Evolutionary conservation across 2,797 vertebrate species (phyloP), one percentile per base, ranked within the genome.

Genomic region (Furcifer pardalis): DNA sequence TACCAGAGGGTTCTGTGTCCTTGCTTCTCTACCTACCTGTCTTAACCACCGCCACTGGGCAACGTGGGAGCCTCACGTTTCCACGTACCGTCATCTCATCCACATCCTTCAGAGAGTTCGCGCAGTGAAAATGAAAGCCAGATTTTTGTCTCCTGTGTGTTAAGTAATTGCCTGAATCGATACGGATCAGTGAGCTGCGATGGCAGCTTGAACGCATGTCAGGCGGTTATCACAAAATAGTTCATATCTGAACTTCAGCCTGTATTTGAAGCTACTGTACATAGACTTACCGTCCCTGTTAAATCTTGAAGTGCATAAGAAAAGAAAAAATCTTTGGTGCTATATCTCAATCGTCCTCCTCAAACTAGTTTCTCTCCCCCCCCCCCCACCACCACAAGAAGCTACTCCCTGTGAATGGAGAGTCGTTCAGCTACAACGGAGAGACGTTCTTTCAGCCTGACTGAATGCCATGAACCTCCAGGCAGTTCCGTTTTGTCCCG

Each of bases 51-150:
- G 4, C 15, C 56, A 59, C 56, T 56, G 52, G 52, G n/a, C n/a
- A n/a, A n/a, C 60, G 25, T 35, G 23, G 49, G 52, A 66, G 77
- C n/a, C 59, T 79, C 72, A 62, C 65, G 32, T 84, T 84, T 44
- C 40, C 75, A 77, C 52, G 30, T 40, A 71, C 35, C 37, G 40
- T 65, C 71, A 27, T 62, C n/a, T 46, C 75, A 74, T 79, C 60
- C 35, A 40, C 68, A 66, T 83, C 78, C 76, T 85, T 80, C 65
- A 66, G 46, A 65, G 46, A 65, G 65, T 83, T 76, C 52, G 60
- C 42, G 60, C 42, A 49, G 42, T 84, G 32, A 77, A 56, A 59
- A 71, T 69, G 75, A 77, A 71, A 69, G 44, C 65, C 42, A 62
- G 71, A 40, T 72, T n/a, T n/a, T n/a, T 84, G 83, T 46, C 66